These are phyloP conservation scores for Crioceris asparagi DNA, from an alignment of 2,888 invertebrate species.

Conservation along the genomic window DNA sequence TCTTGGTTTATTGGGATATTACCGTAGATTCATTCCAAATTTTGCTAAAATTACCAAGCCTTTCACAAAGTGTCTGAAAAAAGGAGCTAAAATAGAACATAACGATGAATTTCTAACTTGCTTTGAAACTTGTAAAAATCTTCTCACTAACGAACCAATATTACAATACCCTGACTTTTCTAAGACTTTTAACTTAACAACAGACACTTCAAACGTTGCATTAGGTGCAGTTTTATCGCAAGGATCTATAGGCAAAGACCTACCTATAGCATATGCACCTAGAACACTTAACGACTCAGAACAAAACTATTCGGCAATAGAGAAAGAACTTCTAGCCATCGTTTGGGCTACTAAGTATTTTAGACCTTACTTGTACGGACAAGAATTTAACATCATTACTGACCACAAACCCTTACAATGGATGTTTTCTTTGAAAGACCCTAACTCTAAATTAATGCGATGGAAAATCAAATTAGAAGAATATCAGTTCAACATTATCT, in stretches of 20 bases:
- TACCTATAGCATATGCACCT: slow-evolving; percentile 13
- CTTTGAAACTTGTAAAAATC: slow-evolving; percentile 16
- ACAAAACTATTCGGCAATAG: slow-evolving; percentile 15
- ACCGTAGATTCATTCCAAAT: slow-evolving; percentile 14
- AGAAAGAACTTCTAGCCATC: slow-evolving; percentile 18
- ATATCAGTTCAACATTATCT: slow-evolving; percentile 7
- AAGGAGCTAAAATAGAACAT: slow-evolving; percentile 12
- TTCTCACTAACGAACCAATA: slow-evolving; percentile 15
- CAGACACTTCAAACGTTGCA: slow-evolving; percentile 18
- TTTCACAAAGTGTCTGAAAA: slow-evolving; percentile 14
- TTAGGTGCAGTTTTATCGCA: slow-evolving; percentile 20
- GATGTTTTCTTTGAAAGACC: too few relatives aligned
- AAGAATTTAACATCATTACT: too few relatives aligned
- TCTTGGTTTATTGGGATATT: slow-evolving; percentile 17
- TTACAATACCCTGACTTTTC: slow-evolving; percentile 20
- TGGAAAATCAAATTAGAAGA: slow-evolving; percentile 12
- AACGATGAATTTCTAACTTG: slow-evolving; percentile 8
- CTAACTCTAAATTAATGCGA: slow-evolving; percentile 9
- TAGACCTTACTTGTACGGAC: slow-evolving; percentile 9
- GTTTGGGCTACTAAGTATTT: slow-evolving; percentile 15
- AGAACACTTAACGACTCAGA: slow-evolving; percentile 5
- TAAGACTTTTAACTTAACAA: slow-evolving; percentile 19
- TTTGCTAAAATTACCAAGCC: slow-evolving; percentile 18
- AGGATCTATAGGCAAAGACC: slow-evolving; percentile 15
- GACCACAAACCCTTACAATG: slow-evolving; percentile 12